Conservation (phyloP, 2,888 invertebrate species). For the Clostera curtula region DNA sequence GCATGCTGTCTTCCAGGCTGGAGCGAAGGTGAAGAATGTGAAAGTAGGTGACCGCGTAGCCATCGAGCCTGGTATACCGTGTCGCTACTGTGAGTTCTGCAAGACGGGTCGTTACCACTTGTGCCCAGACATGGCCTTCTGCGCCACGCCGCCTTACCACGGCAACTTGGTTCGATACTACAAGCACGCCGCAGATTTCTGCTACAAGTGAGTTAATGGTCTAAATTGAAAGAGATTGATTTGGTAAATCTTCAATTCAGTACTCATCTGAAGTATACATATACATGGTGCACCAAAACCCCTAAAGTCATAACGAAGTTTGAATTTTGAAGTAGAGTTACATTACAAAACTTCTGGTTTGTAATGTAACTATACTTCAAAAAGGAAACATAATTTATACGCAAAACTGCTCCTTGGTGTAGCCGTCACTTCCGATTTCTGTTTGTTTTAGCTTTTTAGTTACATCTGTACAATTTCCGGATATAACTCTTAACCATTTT, state of each 20-base stretch:
- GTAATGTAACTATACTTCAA: too few relatives aligned
- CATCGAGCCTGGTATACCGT: conserved; percentile 95
- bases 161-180: conserved; percentile 92
- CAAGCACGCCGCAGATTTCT: conserved; percentile 92
- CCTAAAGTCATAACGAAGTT: too few relatives aligned
- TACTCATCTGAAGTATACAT: too few relatives aligned
- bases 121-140: conserved; percentile 90
- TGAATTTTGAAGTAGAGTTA: too few relatives aligned
- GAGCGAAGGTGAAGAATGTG: conserved; percentile 78
- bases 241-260: background rate
- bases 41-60: conserved; percentile 92
- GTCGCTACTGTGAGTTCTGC: conserved; percentile 88
- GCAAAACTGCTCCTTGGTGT: too few relatives aligned
- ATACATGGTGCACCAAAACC: too few relatives aligned
- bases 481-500: too few relatives aligned
- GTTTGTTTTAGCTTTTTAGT: too few relatives aligned
- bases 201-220: conserved; percentile 80
- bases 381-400: too few relatives aligned
- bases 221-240: background rate
- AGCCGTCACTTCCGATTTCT: too few relatives aligned
- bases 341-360: too few relatives aligned
- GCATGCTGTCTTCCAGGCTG: conserved; percentile 40
- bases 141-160: conserved; percentile 95
- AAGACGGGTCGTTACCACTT: conserved; percentile 93
- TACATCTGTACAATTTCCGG: too few relatives aligned